A percentile compares a stretch with the other conserved stretches of the same genome.
These are phyloP conservation scores for Hydractinia echinata DNA, from an alignment of 30 jellyfish, hydroid and myxozoan genomes.

Conservation along the genomic window DNA sequence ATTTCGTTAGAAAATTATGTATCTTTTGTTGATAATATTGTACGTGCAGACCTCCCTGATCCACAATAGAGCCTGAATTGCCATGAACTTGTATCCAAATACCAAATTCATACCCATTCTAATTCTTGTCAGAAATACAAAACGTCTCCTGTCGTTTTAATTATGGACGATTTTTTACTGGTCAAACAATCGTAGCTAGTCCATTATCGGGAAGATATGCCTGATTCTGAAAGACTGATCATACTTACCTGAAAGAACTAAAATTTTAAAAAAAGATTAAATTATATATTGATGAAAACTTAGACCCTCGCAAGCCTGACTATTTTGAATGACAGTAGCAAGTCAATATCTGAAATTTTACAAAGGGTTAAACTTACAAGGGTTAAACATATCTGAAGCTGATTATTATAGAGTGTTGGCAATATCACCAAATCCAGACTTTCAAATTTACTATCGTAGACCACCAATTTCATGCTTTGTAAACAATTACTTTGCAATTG, in stretches of 20 bases:
- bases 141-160: not conserved
- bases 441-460: not conserved
- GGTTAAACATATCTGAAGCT: not conserved
- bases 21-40: not conserved
- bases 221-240: not conserved
- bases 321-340: too few species aligned
- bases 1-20: not conserved
- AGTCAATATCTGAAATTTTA: fast-evolving
- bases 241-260: not conserved
- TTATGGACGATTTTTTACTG: not conserved
- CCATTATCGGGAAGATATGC: not conserved
- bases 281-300: not conserved
- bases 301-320: not conserved
- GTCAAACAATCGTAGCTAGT: too few species aligned
- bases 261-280: not conserved
- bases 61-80: not conserved
- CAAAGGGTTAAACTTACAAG: not conserved
- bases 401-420: too few species aligned
- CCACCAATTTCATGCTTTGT: not conserved
- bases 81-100: not conserved
- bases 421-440: not conserved
- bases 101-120: conserved; percentile 9
- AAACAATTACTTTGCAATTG: not conserved
- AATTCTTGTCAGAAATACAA: conserved; percentile 9
- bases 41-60: not conserved